Percentiles rank a stretch among this genome's conserved stretches.
Conservation (phyloP, 2,797 vertebrate species). For the Smutsia temminckii region DNA sequence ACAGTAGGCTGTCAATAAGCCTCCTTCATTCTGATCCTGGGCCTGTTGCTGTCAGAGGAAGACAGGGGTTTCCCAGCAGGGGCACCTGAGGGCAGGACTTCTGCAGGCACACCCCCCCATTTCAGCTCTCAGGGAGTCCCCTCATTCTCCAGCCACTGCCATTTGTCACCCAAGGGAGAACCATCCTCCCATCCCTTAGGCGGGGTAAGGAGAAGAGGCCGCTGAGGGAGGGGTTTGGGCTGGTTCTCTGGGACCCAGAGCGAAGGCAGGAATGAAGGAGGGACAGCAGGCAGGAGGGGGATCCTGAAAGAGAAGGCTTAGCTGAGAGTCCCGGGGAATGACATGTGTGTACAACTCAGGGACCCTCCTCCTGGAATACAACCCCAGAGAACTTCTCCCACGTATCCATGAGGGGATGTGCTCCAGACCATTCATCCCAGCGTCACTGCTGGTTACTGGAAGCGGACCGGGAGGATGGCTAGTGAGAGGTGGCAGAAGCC, state of each 20-base stretch:
- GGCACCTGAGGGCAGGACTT: not conserved
- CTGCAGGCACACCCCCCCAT: not conserved
- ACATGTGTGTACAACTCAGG: rapidly evolving
- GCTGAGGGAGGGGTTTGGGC: not conserved
- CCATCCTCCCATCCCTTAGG: not conserved
- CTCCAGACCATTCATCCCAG: not conserved
- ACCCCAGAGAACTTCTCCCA: not conserved
- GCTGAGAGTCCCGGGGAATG: not conserved
- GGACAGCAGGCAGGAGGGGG: too few relatives aligned
- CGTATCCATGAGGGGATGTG: not conserved
- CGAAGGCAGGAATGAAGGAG: not conserved
- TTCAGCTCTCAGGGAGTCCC: not conserved
- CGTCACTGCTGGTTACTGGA: not conserved
- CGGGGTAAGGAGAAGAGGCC: not conserved
- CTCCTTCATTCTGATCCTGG: not conserved
- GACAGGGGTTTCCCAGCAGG: not conserved
- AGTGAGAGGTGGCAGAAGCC: not conserved
- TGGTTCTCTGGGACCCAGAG: not conserved
- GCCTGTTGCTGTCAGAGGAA: not conserved
- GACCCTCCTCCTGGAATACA: not conserved
- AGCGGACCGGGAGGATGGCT: not conserved
- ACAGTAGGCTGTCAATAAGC: not conserved
- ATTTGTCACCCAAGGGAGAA: not conserved
- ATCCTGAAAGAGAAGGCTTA: not conserved
- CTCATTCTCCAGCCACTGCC: not conserved